Percentiles rank a stretch among this genome's conserved stretches.
Conservation (phyloP, 2,797 vertebrate species). For the Neopelma chrysocephalum region DNA sequence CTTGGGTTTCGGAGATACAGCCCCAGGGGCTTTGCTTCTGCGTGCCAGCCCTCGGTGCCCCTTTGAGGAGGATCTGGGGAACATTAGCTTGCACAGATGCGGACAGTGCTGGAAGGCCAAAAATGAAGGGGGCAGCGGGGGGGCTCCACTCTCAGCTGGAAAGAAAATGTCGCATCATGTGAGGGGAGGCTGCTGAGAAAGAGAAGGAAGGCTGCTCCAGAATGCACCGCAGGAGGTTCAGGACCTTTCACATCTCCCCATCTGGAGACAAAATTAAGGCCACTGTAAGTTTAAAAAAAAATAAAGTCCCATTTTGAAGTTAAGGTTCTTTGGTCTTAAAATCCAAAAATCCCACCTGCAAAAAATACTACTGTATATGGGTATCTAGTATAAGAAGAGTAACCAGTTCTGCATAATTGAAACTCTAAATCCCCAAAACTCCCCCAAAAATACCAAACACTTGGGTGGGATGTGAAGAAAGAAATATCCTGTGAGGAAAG, state of each 20-base stretch:
- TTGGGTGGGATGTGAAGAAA: background rate
- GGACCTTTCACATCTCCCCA: constrained; percentile 29
- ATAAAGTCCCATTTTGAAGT: background rate
- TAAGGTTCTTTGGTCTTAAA: background rate
- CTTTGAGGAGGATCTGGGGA: constrained; percentile 44
- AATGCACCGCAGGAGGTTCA: background rate
- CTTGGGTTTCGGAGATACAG: background rate
- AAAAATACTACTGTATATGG: background rate
- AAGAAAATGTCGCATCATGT: background rate
- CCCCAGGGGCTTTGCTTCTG: background rate
- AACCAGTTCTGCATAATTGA: background rate
- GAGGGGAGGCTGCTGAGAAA: background rate
- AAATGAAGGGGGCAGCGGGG: background rate
- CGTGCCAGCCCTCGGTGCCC: background rate
- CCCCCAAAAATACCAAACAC: background rate
- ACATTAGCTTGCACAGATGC: constrained; percentile 17
- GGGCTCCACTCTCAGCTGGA: background rate
- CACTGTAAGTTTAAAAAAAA: background rate
- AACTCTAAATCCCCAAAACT: background rate
- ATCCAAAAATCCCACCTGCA: background rate
- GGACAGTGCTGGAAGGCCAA: background rate
- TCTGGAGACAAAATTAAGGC: constrained; percentile 11
- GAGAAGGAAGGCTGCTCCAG: background rate
- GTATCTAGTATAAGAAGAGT: background rate
- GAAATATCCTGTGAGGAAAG: background rate